A percentile compares a stretch with the other conserved stretches of the same genome.
Conservation (phyloP, 2,113 vertebrate genomes). For the Triplophysa rosa region DNA sequence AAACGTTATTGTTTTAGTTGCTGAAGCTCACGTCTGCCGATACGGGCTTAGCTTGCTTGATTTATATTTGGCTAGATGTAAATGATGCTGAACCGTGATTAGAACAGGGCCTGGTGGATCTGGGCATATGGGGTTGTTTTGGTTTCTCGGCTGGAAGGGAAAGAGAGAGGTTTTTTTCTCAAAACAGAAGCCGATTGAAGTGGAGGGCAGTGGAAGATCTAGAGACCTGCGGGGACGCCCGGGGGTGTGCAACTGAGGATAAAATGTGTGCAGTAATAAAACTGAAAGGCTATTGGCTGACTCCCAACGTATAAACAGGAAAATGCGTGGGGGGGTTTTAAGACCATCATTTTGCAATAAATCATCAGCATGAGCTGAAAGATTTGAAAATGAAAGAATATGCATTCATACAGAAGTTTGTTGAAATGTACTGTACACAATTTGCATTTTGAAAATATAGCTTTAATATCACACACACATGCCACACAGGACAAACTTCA, state of each 20-base stretch:
- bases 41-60: neutral
- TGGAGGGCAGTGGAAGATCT: neutral
- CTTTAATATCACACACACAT: no score
- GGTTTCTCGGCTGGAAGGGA: constrained; percentile 16
- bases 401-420: neutral
- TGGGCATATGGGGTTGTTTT: constrained; percentile 22
- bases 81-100: constrained; percentile 20
- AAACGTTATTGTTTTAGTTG: constrained; percentile 29
- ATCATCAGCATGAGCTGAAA: neutral
- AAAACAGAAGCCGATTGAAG: constrained; percentile 35
- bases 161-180: neutral
- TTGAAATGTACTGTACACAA: neutral
- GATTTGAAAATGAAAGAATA: neutral
- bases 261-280: constrained; percentile 17
- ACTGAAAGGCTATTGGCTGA: neutral
- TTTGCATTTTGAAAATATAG: no score
- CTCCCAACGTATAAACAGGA: constrained; percentile 7
- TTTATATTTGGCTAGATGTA: neutral
- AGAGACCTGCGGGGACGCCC: constrained; percentile 9
- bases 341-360: neutral
- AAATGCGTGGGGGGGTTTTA: neutral
- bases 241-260: neutral
- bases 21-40: neutral
- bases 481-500: no score
- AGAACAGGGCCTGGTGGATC: neutral